These are phyloP conservation scores for Helostoma temminkii DNA, from an alignment of 2,797 vertebrate species.

Conservation along the genomic window DNA sequence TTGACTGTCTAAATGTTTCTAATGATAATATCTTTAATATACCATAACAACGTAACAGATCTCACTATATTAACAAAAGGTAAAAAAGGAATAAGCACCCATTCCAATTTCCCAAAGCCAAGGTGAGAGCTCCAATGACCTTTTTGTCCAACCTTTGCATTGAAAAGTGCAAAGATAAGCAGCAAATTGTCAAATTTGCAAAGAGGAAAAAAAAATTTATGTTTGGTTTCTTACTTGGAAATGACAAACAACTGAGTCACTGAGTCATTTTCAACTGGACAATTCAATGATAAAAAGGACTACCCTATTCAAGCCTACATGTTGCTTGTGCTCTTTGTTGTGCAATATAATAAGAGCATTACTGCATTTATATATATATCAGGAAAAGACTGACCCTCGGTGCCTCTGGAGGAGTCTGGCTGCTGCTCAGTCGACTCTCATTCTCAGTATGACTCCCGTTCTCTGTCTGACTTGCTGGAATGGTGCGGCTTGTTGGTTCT, in stretches of 20 bases:
- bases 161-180: constrained; percentile 10
- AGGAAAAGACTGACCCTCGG: constrained; percentile 86
- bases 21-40: not conserved
- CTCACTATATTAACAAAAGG: too few species aligned
- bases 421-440: constrained; percentile 91
- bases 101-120: not conserved
- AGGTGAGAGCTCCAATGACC: not conserved
- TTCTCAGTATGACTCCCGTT: constrained; percentile 90
- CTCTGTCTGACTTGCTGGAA: constrained; percentile 89
- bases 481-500: constrained; percentile 92
- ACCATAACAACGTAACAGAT: too few species aligned
- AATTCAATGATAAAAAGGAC: not conserved
- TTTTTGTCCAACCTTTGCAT: not conserved
- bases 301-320: not conserved
- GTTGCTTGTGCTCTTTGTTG: not conserved
- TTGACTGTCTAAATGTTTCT: not conserved
- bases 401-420: constrained; percentile 88
- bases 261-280: not conserved
- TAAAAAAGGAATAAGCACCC: not conserved
- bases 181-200: not conserved
- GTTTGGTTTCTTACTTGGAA: not conserved
- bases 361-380: too few species aligned
- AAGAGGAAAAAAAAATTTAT: not conserved
- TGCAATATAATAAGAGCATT: not conserved
- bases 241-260: not conserved